Evolutionary conservation across 2,113 vertebrate species (phyloP).

Genomic region (Thymallus thymallus): DNA sequence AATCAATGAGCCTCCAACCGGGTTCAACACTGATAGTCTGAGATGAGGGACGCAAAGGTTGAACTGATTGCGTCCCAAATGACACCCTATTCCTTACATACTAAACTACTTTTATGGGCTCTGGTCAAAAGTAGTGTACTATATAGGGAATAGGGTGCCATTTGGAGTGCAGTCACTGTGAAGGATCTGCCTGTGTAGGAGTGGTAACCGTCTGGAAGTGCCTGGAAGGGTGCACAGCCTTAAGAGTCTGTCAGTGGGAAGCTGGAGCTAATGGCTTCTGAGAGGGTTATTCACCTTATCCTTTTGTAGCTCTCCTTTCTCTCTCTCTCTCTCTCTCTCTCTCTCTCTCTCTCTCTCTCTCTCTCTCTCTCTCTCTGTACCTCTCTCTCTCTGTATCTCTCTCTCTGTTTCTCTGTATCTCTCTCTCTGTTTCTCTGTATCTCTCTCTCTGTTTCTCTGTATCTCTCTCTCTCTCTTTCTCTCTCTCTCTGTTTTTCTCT

Average conservation of each 20-base stretch:
- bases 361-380: background rate
- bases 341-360: background rate
- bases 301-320: constrained; percentile 3
- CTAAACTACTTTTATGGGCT: too few species aligned
- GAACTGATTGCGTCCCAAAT: too few species aligned
- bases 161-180: too few species aligned
- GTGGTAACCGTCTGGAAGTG: constrained; percentile 3
- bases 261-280: constrained; percentile 40
- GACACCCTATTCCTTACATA: too few species aligned
- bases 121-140: too few species aligned
- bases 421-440: constrained; percentile 22
- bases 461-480: too few species aligned
- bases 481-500: background rate
- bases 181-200: background rate
- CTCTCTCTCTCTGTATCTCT: constrained; percentile 6
- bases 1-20: constrained; percentile 18
- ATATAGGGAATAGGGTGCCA: too few species aligned
- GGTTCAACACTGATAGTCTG: constrained; percentile 7
- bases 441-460: constrained; percentile 30
- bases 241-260: constrained; percentile 28
- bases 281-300: constrained; percentile 19
- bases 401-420: constrained; percentile 22
- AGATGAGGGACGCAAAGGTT: constrained; percentile 1
- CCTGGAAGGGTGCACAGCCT: constrained; percentile 22
- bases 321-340: background rate